Base-by-base conservation (phyloP, 1,140 invertebrate species). In the Oedothorax gibbosus region DNA sequence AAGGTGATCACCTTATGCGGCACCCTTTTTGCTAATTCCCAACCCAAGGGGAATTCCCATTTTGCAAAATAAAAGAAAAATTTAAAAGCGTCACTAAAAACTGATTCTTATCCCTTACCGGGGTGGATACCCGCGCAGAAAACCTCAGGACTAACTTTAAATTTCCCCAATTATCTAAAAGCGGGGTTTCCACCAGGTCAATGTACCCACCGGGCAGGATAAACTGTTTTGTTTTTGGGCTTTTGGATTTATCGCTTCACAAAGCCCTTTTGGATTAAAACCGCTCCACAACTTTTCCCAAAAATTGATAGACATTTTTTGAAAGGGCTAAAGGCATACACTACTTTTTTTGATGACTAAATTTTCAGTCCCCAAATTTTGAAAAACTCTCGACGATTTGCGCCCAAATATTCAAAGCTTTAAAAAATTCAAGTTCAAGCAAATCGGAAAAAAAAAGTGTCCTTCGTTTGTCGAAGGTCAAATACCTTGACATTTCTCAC, bases 101-200 rank as follows among this genome's bases (percentile, higher is more conserved):
- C 88, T 71, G 92, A 93, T 87, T 88, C 85, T 60, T 93, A 90
- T 87, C 92, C 92, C 87, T 80, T 93, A 3, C 91, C 0, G 66
- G 88, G 7, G 91, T 93, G 20, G 89, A 91, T 14, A 90, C 21
- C 86, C 87, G 64, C 64, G 20, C 49, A 11, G 14, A 2, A 35
- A 8, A 7, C 11, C 64, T 9, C 20, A 66, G 49, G 20, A 66
- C 20, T 21, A 18, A 18, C 49, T 66, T 35, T 9, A n/a, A n/a
- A n/a, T 21, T 66, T 8, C 20, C 18, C 20, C 20, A 18, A 18
- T 12, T 66, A 21, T 9, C 49, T 66, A 12, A 0, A 35, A 0
- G 88, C 88, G 15, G 92, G 92, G 0, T 93, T 91, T 85, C 89
- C 90, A 86, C 92, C 91, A 87, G 7, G 20, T 4, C 20, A 7